These are phyloP conservation scores for Eupeodes latifasciatus DNA, from an alignment of 2,888 invertebrate genomes.

Conservation along the genomic window DNA sequence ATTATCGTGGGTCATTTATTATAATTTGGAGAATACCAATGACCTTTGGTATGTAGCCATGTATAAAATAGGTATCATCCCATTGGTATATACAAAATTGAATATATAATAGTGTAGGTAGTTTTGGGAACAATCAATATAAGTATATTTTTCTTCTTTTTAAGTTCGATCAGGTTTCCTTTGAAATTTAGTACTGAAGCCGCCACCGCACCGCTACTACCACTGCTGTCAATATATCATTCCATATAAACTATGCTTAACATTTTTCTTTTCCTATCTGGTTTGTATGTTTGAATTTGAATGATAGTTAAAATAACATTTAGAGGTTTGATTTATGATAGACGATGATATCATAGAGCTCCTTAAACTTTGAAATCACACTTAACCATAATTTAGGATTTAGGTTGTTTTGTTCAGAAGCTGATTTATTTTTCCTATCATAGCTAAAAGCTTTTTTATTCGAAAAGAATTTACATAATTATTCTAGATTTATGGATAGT, in stretches of 20 bases:
- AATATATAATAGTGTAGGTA: conserved; percentile 47
- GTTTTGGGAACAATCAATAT: conserved; percentile 64
- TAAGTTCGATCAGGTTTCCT: conserved; percentile 28
- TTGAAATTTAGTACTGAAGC: conserved; percentile 50
- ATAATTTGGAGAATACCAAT: conserved; percentile 63
- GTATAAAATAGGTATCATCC: conserved; percentile 4
- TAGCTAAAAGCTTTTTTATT: conserved; percentile 9
- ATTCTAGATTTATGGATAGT: background rate
- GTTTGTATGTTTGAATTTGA: background rate
- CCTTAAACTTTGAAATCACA: conserved; percentile 43
- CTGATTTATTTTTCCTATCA: conserved; percentile 9
- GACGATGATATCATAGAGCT: conserved; percentile 36
- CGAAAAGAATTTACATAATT: conserved; percentile 1
- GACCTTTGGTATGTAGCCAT: conserved; percentile 38
- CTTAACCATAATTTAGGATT: conserved; percentile 5
- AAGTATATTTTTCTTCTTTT: conserved; percentile 24
- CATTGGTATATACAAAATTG: conserved; percentile 44
- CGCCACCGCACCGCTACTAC: conserved; percentile 59
- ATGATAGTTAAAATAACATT: conserved; percentile 27
- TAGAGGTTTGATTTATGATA: conserved; percentile 53
- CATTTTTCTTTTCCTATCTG: background rate
- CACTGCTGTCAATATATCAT: conserved; percentile 39
- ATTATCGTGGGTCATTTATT: conserved; percentile 72
- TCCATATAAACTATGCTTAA: conserved; percentile 8
- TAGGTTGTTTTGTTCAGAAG: conserved; percentile 4